Conservation (phyloP, 2,113 vertebrate species). For the Ciconia stormi region DNA sequence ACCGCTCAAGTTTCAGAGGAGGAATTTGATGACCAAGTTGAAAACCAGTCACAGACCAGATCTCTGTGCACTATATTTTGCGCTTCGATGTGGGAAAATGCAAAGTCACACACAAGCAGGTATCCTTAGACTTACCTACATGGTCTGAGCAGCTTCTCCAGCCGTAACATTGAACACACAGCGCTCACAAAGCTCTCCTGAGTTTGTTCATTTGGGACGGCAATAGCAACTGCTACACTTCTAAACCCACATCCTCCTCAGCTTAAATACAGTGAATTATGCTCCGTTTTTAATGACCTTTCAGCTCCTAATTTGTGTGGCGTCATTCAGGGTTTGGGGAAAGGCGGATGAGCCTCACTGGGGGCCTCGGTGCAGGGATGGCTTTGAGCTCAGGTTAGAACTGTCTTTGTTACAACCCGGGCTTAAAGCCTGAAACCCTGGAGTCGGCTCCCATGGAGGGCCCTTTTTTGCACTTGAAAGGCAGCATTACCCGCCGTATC, state of each 20-base stretch:
- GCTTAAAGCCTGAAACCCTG: not conserved
- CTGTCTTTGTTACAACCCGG: not conserved
- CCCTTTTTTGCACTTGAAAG: constrained; percentile 45
- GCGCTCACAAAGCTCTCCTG: not conserved
- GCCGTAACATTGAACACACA: not conserved
- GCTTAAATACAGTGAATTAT: not conserved
- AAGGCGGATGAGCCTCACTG: not conserved
- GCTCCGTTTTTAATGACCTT: not conserved
- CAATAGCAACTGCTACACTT: not conserved
- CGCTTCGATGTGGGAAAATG: not conserved
- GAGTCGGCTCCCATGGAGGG: not conserved
- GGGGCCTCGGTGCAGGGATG: not conserved
- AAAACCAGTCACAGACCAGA: not conserved
- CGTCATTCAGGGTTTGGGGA: not conserved
- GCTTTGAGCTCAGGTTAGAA: not conserved
- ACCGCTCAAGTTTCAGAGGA: not conserved
- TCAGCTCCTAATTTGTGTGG: not conserved
- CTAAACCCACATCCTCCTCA: not conserved
- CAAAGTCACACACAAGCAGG: not conserved
- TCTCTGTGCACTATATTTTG: not conserved
- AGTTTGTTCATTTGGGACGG: not conserved
- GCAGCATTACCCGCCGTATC: not conserved
- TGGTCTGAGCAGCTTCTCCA: not conserved
- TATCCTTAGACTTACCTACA: not conserved
- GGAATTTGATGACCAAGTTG: not conserved